Percentiles rank a stretch among this genome's conserved stretches.
These are phyloP conservation scores for Coccyzus lansbergi DNA, from an alignment of 2,797 vertebrate genomes.

Conservation along the genomic window DNA sequence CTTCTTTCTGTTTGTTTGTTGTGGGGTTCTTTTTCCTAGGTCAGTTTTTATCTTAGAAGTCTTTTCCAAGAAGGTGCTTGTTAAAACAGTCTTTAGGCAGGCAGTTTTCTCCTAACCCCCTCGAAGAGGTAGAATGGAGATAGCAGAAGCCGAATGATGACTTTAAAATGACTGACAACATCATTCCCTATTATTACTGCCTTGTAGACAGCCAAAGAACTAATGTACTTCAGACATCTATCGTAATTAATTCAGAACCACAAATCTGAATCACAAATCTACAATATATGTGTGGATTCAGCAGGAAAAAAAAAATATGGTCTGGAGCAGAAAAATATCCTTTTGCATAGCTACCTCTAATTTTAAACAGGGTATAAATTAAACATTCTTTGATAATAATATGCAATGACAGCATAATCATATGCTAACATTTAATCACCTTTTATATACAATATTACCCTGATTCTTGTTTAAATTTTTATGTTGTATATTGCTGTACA, in stretches of 20 bases:
- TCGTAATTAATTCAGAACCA: constrained; percentile 77
- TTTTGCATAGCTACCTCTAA: constrained; percentile 78
- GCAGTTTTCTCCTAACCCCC: constrained; percentile 47
- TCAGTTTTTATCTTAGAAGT: constrained; percentile 55
- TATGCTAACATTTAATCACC: constrained; percentile 85
- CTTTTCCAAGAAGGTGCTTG: constrained; percentile 41
- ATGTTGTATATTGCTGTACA: constrained; percentile 84
- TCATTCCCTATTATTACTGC: constrained; percentile 72
- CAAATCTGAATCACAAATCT: constrained; percentile 77
- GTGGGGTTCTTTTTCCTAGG: background rate
- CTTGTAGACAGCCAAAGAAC: constrained; percentile 75
- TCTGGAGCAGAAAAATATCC: constrained; percentile 65
- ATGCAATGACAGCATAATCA: constrained; percentile 82
- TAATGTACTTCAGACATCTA: constrained; percentile 74
- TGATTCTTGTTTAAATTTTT: constrained; percentile 83
- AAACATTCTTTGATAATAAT: constrained; percentile 84
- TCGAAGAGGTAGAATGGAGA: constrained; percentile 57
- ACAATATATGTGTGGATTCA: constrained; percentile 72
- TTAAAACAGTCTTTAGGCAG: constrained; percentile 52
- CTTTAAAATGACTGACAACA: constrained; percentile 78
- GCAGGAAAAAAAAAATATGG: constrained; percentile 66
- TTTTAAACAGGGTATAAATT: constrained; percentile 82
- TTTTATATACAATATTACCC: constrained; percentile 82
- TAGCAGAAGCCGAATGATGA: constrained; percentile 63
- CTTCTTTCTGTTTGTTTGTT: constrained; percentile 54